Base-by-base conservation (phyloP, 2,113 vertebrate genomes). In the Pyrgilauda ruficollis region DNA sequence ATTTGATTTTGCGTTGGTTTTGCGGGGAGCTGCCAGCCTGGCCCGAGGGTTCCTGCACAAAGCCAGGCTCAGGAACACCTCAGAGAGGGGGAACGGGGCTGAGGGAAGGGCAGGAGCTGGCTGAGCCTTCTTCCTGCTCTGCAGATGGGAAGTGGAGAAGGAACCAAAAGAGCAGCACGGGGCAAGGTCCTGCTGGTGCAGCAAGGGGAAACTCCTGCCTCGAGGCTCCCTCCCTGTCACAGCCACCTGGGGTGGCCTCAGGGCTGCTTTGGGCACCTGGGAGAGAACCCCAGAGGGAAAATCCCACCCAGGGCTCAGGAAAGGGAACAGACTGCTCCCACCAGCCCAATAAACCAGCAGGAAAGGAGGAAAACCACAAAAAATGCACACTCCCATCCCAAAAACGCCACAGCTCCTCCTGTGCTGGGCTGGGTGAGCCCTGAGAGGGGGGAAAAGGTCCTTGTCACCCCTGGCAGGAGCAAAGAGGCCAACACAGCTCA, bases 191-290 rank as follows among this genome's bases (percentile, higher is more conserved):
- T 22, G 11, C 12, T 26, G 2, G 3, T 13, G 23, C 10, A 8
- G 15, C 52, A 9, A 1, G 23, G 41, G 78, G 33, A 67, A 84
- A 33, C 12, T 31, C 21, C 73, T 23, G 78, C 37, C 66, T 17
- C 52, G 13, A 7, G 0, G 3, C 19, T 28, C 13, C 15, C 43
- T 39, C 2, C 1, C 30, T 7, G n/a, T 4, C 7, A 46, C 41
- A 73, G 9, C 9, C 46, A 31, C 26, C 46, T 21, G 7, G n/a
- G 22, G 62, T 1, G 30, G 20, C 6, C 47, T 47, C 55, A 46
- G n/a, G 1, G 7, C 47, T 2, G 5, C 2, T n/a, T 5, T 61
- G 47, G 30, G 41, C 14, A 13, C 14, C 22, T 30, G 56, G 63
- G n/a, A 83, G 12, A 19, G 17, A 84, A 69, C 19, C 41, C 47